Base-by-base conservation (phyloP, 2,888 invertebrate species). In the Trachelus stipa region DNA sequence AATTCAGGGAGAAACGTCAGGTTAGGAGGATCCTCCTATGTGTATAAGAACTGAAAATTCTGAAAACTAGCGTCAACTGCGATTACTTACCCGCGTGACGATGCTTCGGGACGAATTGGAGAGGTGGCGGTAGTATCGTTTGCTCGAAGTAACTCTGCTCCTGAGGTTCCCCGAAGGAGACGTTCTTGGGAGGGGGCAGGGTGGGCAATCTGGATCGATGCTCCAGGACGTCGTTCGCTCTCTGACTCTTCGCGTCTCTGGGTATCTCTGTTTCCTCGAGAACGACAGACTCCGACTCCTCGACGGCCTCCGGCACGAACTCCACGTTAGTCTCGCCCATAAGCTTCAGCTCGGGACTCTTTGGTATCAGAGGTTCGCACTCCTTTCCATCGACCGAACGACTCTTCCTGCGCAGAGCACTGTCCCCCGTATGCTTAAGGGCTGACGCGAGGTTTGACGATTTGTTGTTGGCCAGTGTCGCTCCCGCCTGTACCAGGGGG, bases 61-160 rank as follows among this genome's bases (percentile, higher is more conserved):
- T 4, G 15, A 4, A 40, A 40, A 15, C 4, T 69, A 69, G 33
- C 33, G 0, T 12, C 0, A n/a, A 11, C 12, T 1, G 11, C 34
- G 6, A 33, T 34, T 34, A 80, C 84, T 84, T 79, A 90, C 90
- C 87, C 75, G 86, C 80, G 74, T 89, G 90, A 71, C 89, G 90
- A 83, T 91, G 91, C 81, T 89, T 90, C 69, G 90, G 88, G 31
- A 90, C 85, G 80, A 90, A 92, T 79, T 91, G 91, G 78, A 88
- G 81, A 71, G 91, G 90, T 33, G 91, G 90, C 40, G 91, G 90
- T 30, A 91, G 84, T 69, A 90, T 91, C 9, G 90, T 78, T 73
- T 91, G 91, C 71, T 91, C 90, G 74, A 88, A 84, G 83, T 89
- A 89, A 79, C 79, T 87, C 76, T 90, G 88, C 74, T 90, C 89